Evolutionary conservation across 2,888 invertebrate species (phyloP).

Genomic region (Philopedon plagiatum): DNA sequence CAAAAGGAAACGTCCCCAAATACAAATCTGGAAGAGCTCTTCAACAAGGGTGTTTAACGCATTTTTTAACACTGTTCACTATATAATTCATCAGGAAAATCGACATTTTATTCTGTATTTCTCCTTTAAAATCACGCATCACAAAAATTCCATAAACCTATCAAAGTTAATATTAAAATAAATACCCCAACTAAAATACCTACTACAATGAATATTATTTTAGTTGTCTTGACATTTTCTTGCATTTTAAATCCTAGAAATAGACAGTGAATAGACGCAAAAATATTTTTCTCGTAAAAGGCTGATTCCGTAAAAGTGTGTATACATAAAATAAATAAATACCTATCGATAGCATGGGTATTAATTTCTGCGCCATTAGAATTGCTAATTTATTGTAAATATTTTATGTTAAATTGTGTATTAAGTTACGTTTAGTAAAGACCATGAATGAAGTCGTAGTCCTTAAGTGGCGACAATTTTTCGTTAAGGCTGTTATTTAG

Average conservation of each 20-base stretch:
- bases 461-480: background rate
- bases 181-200: no score
- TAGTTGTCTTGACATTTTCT: background rate
- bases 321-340: no score
- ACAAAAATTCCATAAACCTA: no score
- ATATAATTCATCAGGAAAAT: no score
- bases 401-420: conserved; percentile 27
- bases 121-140: no score
- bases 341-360: no score
- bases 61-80: no score
- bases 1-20: no score
- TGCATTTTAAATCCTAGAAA: conserved; percentile 25
- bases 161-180: no score
- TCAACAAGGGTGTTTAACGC: no score
- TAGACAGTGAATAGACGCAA: conserved; percentile 28
- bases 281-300: conserved; percentile 27
- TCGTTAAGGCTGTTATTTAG: conserved; percentile 1
- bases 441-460: background rate
- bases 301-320: background rate
- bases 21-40: no score
- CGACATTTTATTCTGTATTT: no score
- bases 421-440: background rate
- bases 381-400: conserved; percentile 30
- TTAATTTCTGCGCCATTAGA: conserved; percentile 25
- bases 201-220: background rate